Conservation (phyloP, 2,888 invertebrate species). For the Apotomis turbidana region DNA sequence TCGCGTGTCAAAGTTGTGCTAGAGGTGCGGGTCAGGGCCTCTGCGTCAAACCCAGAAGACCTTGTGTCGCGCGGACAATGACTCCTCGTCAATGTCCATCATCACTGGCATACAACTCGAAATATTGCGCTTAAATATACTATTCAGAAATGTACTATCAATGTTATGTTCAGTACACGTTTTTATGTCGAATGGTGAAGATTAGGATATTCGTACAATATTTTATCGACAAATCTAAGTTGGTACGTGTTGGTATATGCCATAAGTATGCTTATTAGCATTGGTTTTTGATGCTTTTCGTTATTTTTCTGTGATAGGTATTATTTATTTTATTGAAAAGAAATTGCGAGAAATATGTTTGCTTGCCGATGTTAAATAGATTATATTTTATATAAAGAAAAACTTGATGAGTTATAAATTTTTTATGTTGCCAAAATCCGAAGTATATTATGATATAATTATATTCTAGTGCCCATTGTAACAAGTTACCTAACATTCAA, state of each 20-base stretch:
- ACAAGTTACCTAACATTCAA: not conserved
- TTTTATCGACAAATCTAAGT: not conserved
- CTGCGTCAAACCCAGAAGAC: conserved; percentile 10
- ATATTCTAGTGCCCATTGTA: not conserved
- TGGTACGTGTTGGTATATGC: too few relatives aligned
- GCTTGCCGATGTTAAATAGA: too few relatives aligned
- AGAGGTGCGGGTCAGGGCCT: conserved; percentile 16
- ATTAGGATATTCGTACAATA: not conserved
- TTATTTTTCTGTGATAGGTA: too few relatives aligned
- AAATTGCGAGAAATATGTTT: too few relatives aligned
- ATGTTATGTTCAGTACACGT: not conserved
- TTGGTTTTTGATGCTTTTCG: not conserved
- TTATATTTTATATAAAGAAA: too few relatives aligned
- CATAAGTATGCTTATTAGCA: not conserved
- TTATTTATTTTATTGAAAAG: too few relatives aligned
- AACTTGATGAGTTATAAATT: too few relatives aligned
- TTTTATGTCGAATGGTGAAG: not conserved
- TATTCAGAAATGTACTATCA: not conserved
- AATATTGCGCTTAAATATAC: not conserved
- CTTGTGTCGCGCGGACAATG: conserved; percentile 33
- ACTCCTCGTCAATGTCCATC: conserved; percentile 28
- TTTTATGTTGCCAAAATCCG: too few relatives aligned
- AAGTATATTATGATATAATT: too few relatives aligned
- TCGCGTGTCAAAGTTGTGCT: too few relatives aligned
- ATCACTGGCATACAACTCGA: conserved; percentile 2